phyloP scores from a whole-genome alignment of 2,113 vertebrate species.

The Sylvia atricapilla region DNA sequence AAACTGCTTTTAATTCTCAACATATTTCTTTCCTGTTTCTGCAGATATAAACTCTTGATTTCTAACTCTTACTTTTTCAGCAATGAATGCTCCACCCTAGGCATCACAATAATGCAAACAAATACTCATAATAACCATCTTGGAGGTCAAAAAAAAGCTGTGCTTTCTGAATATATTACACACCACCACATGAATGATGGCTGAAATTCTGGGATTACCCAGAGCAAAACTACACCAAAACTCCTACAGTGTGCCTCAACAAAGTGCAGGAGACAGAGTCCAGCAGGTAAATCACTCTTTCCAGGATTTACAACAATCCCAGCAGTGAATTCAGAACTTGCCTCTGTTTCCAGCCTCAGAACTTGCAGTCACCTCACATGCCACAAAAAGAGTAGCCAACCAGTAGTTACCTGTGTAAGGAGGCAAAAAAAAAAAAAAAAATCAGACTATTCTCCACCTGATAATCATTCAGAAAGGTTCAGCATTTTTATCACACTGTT shows the following conservation, averaged over 20 bases:
- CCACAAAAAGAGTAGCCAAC: neutral
- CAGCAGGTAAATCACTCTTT: neutral
- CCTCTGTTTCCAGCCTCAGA: neutral
- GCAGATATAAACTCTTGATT: neutral
- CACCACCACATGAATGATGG: neutral
- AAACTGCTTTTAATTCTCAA: neutral
- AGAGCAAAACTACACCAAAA: neutral
- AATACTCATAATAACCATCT: neutral
- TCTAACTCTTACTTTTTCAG: neutral
- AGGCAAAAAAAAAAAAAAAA: neutral
- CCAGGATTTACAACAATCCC: neutral
- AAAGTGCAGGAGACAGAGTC: neutral
- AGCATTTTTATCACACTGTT: neutral
- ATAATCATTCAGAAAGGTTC: neutral
- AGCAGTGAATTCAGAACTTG: neutral
- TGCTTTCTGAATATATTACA: neutral
- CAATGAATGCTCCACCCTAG: neutral
- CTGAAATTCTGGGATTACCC: neutral
- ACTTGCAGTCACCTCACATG: neutral
- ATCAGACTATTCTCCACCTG: neutral
- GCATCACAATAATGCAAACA: neutral
- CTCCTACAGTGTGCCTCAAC: rapidly evolving
- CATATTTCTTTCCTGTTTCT: neutral
- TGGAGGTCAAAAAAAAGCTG: neutral
- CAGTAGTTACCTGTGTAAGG: neutral